Base-by-base conservation (phyloP, 2,113 vertebrate genomes). In the Etheostoma spectabile region DNA sequence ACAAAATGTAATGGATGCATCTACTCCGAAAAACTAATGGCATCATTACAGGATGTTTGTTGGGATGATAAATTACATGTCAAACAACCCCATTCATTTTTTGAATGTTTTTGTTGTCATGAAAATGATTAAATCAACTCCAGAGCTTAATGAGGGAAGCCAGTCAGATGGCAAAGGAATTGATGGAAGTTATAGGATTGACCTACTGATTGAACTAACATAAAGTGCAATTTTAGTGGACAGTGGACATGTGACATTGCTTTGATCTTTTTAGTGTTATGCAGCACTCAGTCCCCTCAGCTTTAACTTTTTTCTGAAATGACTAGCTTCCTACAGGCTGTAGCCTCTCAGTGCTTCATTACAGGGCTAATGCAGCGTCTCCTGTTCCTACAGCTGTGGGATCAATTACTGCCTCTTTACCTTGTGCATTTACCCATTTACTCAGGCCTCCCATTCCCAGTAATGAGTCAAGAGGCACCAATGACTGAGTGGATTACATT, bases 341-440 rank as follows among this genome's bases (percentile, higher is more conserved):
- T 62, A 65, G 49, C 79, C 67, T 67, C 68, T 84, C 51, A 52
- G 72, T 79, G 90, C 84, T 71, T 82, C 89, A 93, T 93, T 93
- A 89, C 83, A 60, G 67, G 64, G 11, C 84, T 93, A 91, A 93
- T 88, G 89, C 84, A 77, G 87, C 85, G 21, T 90, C 77, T 82
- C 87, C 83, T 90, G 90, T 91, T 85, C 86, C 79, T 79, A 88
- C 85, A 88, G 86, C 88, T 57, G 79, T 77, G 79, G 90, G 90
- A 91, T 85, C 88, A 80, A 89, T 92, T 89, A 80, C 72, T 57
- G 78, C 73, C 84, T 82, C 79, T 75, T 90, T 89, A 90, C 77
- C 85, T 82, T 74, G 79, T 71, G 83, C 57, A 74, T 90, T 77
- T 74, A 69, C 79, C 76, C 78, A 88, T 89, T 87, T 88, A 89